These are phyloP conservation scores for Polyommatus icarus DNA, from an alignment of 2,888 invertebrate species.

Conservation along the genomic window DNA sequence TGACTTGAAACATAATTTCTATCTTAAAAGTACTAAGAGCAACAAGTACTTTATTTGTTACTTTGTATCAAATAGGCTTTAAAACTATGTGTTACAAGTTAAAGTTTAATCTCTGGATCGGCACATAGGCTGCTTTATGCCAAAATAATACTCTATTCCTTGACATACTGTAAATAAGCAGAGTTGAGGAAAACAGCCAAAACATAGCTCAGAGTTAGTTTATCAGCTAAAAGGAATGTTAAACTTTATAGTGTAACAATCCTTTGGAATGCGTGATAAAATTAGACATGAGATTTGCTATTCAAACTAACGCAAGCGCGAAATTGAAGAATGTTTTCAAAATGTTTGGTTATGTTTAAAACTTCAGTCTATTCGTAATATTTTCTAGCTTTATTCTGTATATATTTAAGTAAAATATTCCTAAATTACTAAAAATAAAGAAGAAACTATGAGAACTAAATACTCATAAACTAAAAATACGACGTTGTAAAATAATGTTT, in stretches of 20 bases:
- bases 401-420: background rate
- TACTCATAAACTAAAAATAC: background rate
- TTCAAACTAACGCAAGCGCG: background rate
- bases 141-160: too few relatives aligned
- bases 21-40: too few relatives aligned
- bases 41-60: too few relatives aligned
- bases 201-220: background rate
- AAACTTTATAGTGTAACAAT: background rate
- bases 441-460: background rate
- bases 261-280: background rate
- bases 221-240: background rate
- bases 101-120: too few relatives aligned
- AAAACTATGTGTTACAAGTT: too few relatives aligned
- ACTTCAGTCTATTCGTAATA: too few relatives aligned
- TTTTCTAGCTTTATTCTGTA: background rate
- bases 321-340: background rate
- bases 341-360: background rate
- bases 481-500: background rate
- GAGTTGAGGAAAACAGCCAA: constrained; percentile 7
- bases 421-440: background rate
- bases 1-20: too few relatives aligned
- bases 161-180: background rate
- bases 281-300: background rate
- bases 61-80: too few relatives aligned
- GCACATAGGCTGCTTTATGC: too few relatives aligned